Percentiles rank a stretch among this genome's conserved stretches.
phyloP scores from a whole-genome alignment of 1,140 invertebrate genomes.

The Berghia stephanieae region DNA sequence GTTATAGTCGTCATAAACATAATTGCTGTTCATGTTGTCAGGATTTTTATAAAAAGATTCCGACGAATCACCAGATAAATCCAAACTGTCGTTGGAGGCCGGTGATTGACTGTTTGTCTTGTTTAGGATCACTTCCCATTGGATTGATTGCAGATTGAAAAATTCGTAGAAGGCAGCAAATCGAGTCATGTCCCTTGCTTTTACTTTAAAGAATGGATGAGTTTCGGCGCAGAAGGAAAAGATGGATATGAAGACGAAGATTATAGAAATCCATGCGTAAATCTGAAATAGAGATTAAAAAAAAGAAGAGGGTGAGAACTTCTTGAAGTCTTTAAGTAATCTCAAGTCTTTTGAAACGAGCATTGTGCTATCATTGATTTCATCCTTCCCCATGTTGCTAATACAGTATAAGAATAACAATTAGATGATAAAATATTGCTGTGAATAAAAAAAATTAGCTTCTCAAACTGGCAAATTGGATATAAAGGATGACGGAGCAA shows the following conservation, averaged over 20 bases:
- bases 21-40: conserved; percentile 25
- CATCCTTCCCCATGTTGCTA: background rate
- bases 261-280: conserved; percentile 60
- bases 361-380: background rate
- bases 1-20: too few species aligned
- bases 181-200: conserved; percentile 36
- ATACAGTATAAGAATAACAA: background rate
- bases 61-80: background rate
- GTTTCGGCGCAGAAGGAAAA: conserved; percentile 62
- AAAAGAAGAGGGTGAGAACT: background rate
- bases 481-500: too few species aligned
- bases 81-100: background rate
- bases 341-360: background rate
- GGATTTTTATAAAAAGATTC: background rate
- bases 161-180: conserved; percentile 50
- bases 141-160: conserved; percentile 41
- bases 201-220: conserved; percentile 53
- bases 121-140: too few species aligned
- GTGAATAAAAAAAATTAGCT: too few species aligned
- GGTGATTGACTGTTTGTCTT: too few species aligned
- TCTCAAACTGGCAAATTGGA: too few species aligned
- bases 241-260: conserved; percentile 62
- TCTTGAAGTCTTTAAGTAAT: background rate
- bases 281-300: conserved; percentile 47
- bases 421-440: background rate